Evolutionary conservation across 2,888 invertebrate genomes (phyloP), one percentile per base, ranked within the genome.

Genomic region (Conops quadrifasciatus): DNA sequence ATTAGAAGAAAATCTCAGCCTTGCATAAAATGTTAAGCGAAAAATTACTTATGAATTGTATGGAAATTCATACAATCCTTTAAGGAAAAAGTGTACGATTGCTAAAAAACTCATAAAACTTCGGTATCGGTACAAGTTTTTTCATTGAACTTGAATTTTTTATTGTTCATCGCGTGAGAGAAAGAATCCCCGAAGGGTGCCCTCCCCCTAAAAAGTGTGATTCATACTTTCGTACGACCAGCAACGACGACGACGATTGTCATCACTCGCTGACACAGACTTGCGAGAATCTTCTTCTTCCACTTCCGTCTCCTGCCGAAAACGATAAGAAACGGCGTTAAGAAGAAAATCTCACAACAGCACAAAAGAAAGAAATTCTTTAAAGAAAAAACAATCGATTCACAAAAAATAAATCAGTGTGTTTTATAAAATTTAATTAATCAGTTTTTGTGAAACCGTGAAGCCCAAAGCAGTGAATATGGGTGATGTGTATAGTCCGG

Each of bases 401-500:
- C 60, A n/a, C n/a, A 28, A 59, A 67, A 15, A 24, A 28, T 49
- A 15, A 19, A 26, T 28, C 3, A 16, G 68, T 45, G 49, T 30
- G 65, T 56, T 67, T 58, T 53, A 63, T 60, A 66, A 63, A 60
- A 47, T n/a, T 49, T n/a, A 16, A 4, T n/a, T n/a, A n/a, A n/a
- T n/a, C n/a, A n/a, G n/a, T n/a, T n/a, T n/a, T n/a, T n/a, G n/a
- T n/a, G n/a, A n/a, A n/a, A n/a, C n/a, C 13, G 15, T n/a, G 49
- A n/a, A 49, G 49, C 15, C 49, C 49, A 16, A 1, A n/a, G 13
- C 7, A 64, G 30, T 36, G 75, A 81, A 80, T 78, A 84, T 85
- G 85, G 84, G 81, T 76, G 85, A 85, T 75, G 82, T 83, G 76
- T 83, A 79, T 74, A 80, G 81, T 77, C 81, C 84, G 77, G 83